Evolutionary conservation across 2,797 vertebrate species (phyloP), one percentile per base, ranked within the genome.

Genomic region (Pterois miles): DNA sequence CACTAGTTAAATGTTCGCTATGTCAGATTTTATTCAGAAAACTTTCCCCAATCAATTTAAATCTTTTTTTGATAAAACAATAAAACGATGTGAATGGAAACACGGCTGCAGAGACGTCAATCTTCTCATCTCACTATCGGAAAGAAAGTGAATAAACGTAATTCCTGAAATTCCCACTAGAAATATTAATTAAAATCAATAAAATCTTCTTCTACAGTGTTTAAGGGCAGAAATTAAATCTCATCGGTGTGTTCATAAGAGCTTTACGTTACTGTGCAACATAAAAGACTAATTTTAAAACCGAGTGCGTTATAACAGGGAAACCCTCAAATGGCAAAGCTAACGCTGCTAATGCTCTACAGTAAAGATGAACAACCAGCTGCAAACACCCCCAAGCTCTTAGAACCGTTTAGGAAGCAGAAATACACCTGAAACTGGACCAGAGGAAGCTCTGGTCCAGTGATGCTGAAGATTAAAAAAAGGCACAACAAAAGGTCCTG

Each of bases 401-500:
- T 40, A 25, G 38, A 88, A 78, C 52, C 29, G 59, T 60, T 71
- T 20, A 54, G 64, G 40, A 60, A 69, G 70, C 59, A 77, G 27
- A 85, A 76, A 59, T 31, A 43, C 66, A 84, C 72, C 71, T 68
- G 56, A 86, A 81, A 76, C 68, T 69, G 60, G 76, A 78, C 59
- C 79, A 73, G 63, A 62, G 71, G 38, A 2, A 60, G 25, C 27
- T 70, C 56, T 52, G 65, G 67, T 73, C 72, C 36, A 29, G 34
- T 12, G 62, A 57, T 57, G 66, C 64, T 58, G 25, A 76, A 60
- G 74, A 72, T 65, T 18, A 36, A 36, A 36, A 70, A 91, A 92
- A 95, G 93, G 92, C 92, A 95, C 93, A 91, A 88, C 73, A 88
- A 86, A 91, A 89, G 77, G 86, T 93, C 92, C 93, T 94, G 94